Evolutionary conservation across 2,113 vertebrate species (phyloP).

Genomic region (Antigone vipio): DNA sequence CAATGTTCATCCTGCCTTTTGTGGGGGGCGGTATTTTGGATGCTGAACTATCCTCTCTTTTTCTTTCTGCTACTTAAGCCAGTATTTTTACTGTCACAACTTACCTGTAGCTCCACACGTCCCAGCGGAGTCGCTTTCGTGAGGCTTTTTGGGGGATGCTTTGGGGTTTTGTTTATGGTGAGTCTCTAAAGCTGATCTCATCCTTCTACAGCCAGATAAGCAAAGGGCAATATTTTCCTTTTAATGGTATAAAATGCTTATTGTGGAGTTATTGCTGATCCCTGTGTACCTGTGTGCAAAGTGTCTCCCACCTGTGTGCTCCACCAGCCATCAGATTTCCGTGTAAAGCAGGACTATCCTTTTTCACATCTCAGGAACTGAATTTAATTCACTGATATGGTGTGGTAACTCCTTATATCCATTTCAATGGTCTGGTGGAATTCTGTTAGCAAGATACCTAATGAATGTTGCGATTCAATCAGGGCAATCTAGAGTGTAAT

Average conservation of each 20-base stretch:
- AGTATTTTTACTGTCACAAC: background rate
- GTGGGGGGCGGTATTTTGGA: background rate
- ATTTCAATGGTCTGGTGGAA: constrained; percentile 10
- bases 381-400: background rate
- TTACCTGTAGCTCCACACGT: background rate
- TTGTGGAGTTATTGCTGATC: background rate
- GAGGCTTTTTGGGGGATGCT: background rate
- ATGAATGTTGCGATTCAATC: background rate
- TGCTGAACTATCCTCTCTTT: background rate
- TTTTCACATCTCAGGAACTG: background rate
- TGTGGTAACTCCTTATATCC: background rate
- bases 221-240: background rate
- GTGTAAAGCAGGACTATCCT: background rate
- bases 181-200: background rate
- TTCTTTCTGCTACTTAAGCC: background rate
- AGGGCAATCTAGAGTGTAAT: constrained; percentile 22
- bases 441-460: constrained; percentile 29
- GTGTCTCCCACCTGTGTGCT: background rate
- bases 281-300: background rate
- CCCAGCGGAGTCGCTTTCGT: background rate
- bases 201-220: background rate
- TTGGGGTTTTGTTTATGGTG: background rate
- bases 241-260: background rate
- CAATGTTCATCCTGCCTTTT: background rate
- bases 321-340: background rate